Percentiles rank a stretch among this genome's conserved stretches.
phyloP scores from a whole-genome alignment of 2,888 invertebrate genomes.

The Lamellibrachia columna region DNA sequence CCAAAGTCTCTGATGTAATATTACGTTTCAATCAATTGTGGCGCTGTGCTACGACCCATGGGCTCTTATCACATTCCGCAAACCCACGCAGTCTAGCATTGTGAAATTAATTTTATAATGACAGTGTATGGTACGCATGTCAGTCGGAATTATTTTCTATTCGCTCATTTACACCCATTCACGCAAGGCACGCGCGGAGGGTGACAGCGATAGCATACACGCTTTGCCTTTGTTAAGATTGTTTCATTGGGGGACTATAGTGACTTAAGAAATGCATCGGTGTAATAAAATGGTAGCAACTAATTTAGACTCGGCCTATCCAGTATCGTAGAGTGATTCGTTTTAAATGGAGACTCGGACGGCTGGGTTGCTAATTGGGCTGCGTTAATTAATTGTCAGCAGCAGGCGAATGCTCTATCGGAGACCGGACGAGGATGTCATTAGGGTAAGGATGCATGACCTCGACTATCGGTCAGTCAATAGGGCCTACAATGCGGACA shows the following conservation, averaged over 20 bases:
- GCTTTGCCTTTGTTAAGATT: background rate
- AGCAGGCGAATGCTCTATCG: background rate
- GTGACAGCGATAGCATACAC: background rate
- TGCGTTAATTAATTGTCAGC: background rate
- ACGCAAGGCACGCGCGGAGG: background rate
- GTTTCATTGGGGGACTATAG: background rate
- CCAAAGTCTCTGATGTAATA: conserved; percentile 5
- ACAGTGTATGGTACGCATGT: background rate
- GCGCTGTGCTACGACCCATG: background rate
- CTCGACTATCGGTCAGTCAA: background rate
- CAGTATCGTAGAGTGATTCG: background rate
- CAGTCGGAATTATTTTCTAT: background rate
- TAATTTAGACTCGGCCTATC: background rate
- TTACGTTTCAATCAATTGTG: conserved; percentile 3
- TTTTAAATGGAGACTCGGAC: background rate
- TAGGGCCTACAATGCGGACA: too few species aligned
- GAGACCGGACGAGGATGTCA: background rate
- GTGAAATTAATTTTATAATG: background rate
- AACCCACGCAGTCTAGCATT: conserved; percentile 16
- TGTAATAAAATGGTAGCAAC: background rate
- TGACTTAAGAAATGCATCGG: background rate
- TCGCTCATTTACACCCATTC: too few species aligned
- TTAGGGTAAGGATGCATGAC: conserved; percentile 6
- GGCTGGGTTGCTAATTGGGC: conserved; percentile 6
- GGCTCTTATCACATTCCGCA: background rate